Conservation (phyloP, 2,797 vertebrate genomes). For the Chrysocyon brachyurus region DNA sequence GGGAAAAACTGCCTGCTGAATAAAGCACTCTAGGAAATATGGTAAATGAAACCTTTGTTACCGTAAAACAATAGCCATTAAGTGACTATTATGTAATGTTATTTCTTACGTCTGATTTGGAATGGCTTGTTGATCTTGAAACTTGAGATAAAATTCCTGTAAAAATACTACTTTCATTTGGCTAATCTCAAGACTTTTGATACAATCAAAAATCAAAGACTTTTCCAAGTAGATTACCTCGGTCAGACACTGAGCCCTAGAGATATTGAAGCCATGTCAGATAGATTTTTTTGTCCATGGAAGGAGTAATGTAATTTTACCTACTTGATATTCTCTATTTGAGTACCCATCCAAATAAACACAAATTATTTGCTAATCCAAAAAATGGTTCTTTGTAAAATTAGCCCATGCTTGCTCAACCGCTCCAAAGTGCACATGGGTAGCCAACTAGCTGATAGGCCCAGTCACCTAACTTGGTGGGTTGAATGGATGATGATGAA, state of each 20-base stretch:
- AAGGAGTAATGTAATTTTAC: slow-evolving; percentile 16
- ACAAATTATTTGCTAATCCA: slow-evolving; percentile 46
- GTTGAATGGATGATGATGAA: not conserved
- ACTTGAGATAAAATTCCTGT: slow-evolving; percentile 74
- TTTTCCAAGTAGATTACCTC: slow-evolving; percentile 59
- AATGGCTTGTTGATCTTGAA: slow-evolving; percentile 81
- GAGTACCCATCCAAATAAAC: not conserved
- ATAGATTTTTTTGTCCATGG: not conserved
- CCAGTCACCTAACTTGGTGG: not conserved
- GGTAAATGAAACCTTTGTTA: slow-evolving; percentile 78
- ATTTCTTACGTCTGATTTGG: slow-evolving; percentile 79
- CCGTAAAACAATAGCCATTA: slow-evolving; percentile 79
- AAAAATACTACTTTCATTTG: slow-evolving; percentile 71
- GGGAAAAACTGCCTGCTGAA: slow-evolving; percentile 77
- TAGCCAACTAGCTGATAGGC: not conserved
- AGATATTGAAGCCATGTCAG: not conserved
- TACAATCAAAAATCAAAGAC: slow-evolving; percentile 51
- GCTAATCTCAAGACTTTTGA: slow-evolving; percentile 67
- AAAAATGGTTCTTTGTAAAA: slow-evolving; percentile 22
- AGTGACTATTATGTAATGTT: slow-evolving; percentile 83
- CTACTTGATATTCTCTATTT: not conserved
- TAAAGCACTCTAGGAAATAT: slow-evolving; percentile 79
- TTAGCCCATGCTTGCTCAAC: not conserved
- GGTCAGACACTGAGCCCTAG: not conserved
- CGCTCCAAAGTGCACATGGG: not conserved